phyloP scores from a whole-genome alignment of 2,888 invertebrate species.

The Eilema caniola region DNA sequence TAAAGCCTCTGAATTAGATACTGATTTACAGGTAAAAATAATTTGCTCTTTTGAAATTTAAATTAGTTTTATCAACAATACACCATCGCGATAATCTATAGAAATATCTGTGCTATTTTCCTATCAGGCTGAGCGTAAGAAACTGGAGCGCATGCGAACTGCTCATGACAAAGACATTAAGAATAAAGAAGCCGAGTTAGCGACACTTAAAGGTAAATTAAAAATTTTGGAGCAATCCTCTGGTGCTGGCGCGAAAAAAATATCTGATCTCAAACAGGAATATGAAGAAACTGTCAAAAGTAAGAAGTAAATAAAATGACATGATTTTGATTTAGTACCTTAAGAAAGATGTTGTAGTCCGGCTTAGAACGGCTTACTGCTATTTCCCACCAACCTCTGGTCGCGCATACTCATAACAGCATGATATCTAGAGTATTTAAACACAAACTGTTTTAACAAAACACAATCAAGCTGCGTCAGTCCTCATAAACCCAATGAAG shows the following conservation, averaged over 20 bases:
- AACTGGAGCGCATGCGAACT: slow-evolving; percentile 89
- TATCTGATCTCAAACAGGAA: slow-evolving; percentile 89
- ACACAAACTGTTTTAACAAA: too few species aligned
- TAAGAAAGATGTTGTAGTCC: background rate
- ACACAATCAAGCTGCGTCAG: background rate
- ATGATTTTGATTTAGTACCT: background rate
- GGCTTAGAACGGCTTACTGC: too few species aligned
- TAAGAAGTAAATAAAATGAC: slow-evolving; percentile 71
- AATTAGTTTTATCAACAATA: background rate
- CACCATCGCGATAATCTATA: background rate
- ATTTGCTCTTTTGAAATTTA: background rate
- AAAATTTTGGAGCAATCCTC: slow-evolving; percentile 88
- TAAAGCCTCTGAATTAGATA: slow-evolving; percentile 88
- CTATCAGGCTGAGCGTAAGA: slow-evolving; percentile 88
- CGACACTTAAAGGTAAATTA: slow-evolving; percentile 91
- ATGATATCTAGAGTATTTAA: too few species aligned
- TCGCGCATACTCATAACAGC: too few species aligned
- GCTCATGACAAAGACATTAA: slow-evolving; percentile 91
- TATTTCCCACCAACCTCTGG: too few species aligned
- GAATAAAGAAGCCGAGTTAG: slow-evolving; percentile 92
- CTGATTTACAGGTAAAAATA: slow-evolving; percentile 83
- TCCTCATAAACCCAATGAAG: background rate
- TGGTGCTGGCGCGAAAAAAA: slow-evolving; percentile 88
- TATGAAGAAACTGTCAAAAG: slow-evolving; percentile 90
- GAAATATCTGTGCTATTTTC: slow-evolving; percentile 10